phyloP scores from a whole-genome alignment of 2,888 invertebrate genomes.

The Bimastos eiseni region DNA sequence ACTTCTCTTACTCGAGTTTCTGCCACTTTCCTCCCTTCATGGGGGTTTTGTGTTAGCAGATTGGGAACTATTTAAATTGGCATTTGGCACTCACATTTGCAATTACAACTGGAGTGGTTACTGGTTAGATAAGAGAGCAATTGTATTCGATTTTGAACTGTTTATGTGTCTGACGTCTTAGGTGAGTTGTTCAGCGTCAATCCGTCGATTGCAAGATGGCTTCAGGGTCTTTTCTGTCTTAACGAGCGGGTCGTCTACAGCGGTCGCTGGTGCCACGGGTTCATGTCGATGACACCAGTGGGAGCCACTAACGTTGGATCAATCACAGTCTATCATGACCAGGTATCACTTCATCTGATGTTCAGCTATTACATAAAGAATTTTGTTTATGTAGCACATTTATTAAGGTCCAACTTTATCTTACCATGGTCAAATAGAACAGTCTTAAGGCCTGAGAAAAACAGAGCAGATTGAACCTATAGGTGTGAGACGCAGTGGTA shows the following conservation, averaged over 20 bases:
- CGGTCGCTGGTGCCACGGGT: constrained; percentile 90
- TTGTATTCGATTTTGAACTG: background rate
- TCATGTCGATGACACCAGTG: constrained; percentile 95
- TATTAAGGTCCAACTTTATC: too few species aligned
- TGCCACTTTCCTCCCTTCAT: too few species aligned
- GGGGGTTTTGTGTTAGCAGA: too few species aligned
- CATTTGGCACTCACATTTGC: background rate
- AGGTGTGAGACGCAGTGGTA: too few species aligned
- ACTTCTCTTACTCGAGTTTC: too few species aligned
- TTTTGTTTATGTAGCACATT: background rate
- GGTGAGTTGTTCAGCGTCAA: constrained; percentile 85
- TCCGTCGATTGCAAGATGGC: constrained; percentile 81
- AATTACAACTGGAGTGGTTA: background rate
- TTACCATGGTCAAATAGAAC: too few species aligned
- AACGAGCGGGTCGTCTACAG: constrained; percentile 91
- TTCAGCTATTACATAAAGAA: background rate
- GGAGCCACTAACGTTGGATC: constrained; percentile 98
- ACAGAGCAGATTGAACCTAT: too few species aligned
- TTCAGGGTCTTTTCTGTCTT: constrained; percentile 88
- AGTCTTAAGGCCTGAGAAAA: too few species aligned
- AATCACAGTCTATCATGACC: constrained; percentile 84
- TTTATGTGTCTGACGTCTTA: constrained; percentile 41
- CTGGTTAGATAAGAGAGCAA: background rate
- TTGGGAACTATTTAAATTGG: too few species aligned
- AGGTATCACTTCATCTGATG: constrained; percentile 62